A percentile compares a stretch with the other conserved stretches of the same genome.
These are phyloP conservation scores for Seriola rivoliana DNA, from an alignment of 2,113 vertebrate species.

Conservation along the genomic window DNA sequence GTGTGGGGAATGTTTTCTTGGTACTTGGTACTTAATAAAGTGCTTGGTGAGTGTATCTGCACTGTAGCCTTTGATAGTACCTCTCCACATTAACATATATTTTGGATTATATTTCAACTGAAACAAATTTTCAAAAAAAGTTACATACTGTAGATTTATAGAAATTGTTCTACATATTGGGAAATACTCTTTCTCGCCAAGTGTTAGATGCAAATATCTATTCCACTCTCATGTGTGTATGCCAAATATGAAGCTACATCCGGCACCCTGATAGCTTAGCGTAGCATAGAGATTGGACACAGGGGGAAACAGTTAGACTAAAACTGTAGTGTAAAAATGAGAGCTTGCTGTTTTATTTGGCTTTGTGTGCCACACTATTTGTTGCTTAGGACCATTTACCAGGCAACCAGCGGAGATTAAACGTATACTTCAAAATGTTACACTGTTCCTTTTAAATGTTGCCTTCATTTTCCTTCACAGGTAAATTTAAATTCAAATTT, in stretches of 20 bases:
- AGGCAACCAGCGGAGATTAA: not conserved
- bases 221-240: not conserved
- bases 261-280: not conserved
- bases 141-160: not conserved
- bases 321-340: too few relatives aligned
- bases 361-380: not conserved
- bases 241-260: not conserved
- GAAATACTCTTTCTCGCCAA: not conserved
- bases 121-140: not conserved
- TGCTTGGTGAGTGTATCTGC: too few relatives aligned
- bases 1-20: too few relatives aligned
- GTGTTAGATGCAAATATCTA: not conserved
- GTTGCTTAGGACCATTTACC: not conserved
- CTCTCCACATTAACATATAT: too few relatives aligned
- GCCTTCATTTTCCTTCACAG: not conserved
- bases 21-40: too few relatives aligned
- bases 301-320: not conserved
- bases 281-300: not conserved
- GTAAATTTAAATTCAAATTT: not conserved
- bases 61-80: too few relatives aligned
- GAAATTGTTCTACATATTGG: not conserved
- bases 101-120: too few relatives aligned
- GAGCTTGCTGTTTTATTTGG: not conserved
- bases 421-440: not conserved
- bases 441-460: not conserved